A percentile compares a stretch with the other conserved stretches of the same genome.
phyloP scores from a whole-genome alignment of 1,140 invertebrate species.

The Idris sp. region DNA sequence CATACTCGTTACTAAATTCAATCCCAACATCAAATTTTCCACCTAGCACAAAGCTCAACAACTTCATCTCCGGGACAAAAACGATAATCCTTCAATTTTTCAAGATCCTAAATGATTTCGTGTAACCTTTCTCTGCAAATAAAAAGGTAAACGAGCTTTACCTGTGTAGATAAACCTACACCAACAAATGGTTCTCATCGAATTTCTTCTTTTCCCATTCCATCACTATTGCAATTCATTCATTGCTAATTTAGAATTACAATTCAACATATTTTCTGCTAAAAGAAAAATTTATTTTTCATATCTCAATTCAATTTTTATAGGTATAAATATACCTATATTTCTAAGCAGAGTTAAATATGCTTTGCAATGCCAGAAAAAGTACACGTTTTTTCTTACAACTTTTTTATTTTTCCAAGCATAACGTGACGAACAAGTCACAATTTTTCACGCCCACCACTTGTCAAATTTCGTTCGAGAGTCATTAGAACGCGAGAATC shows the following conservation, averaged over 20 bases:
- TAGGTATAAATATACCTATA: no score
- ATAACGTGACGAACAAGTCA: constrained; percentile 18
- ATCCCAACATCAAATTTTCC: no score
- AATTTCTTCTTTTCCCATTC: constrained; percentile 7
- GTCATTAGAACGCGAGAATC: constrained; percentile 27
- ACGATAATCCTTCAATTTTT: constrained; percentile 3
- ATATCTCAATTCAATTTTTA: no score
- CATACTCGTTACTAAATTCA: no score
- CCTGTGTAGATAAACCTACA: constrained; percentile 14
- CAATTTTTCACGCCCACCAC: constrained; percentile 34
- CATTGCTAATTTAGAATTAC: no score
- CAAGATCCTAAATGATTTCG: neutral
- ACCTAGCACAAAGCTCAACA: no score
- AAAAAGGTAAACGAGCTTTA: constrained; percentile 11
- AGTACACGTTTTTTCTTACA: neutral
- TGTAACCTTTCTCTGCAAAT: neutral
- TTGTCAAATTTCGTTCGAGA: constrained; percentile 22
- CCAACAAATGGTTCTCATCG: constrained; percentile 13
- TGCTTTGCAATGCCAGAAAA: no score
- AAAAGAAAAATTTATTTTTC: no score
- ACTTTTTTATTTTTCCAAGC: constrained; percentile 21
- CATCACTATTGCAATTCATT: constrained; percentile 8
- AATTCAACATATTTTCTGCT: no score
- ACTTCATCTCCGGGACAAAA: neutral
- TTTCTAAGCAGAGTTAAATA: no score